phyloP scores from a whole-genome alignment of 2,888 invertebrate species.

The Pyrrhosoma nymphula region DNA sequence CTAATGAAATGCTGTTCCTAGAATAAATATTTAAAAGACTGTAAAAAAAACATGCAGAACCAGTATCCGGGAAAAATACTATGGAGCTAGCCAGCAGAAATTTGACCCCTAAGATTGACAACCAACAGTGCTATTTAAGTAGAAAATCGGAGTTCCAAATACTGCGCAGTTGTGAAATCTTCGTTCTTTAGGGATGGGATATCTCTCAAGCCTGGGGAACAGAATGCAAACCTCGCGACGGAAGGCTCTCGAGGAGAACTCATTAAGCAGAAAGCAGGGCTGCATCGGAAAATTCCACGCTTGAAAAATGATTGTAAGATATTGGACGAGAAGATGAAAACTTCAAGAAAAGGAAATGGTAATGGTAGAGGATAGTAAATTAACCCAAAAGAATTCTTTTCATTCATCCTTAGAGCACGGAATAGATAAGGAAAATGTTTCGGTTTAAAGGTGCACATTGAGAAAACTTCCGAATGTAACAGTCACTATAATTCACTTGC shows the following conservation, averaged over 20 bases:
- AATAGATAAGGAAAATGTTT: background rate
- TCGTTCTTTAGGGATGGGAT: background rate
- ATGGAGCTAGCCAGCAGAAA: no score
- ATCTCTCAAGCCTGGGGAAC: background rate
- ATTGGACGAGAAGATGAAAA: background rate
- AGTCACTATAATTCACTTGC: no score
- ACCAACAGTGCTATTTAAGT: no score
- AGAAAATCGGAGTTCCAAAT: no score
- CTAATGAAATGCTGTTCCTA: no score
- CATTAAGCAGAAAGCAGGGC: background rate
- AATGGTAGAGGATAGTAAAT: background rate
- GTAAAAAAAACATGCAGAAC: no score
- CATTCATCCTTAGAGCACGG: background rate
- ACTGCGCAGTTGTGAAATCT: no score
- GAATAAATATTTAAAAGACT: no score
- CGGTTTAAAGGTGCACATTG: background rate
- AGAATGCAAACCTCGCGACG: background rate
- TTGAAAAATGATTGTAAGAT: background rate
- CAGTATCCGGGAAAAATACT: no score
- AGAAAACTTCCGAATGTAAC: background rate
- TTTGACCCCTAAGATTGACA: no score
- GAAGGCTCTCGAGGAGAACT: background rate
- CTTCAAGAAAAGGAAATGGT: background rate
- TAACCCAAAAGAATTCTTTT: background rate
- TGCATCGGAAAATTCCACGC: background rate